Percentiles rank a stretch among this genome's conserved stretches.
Conservation (phyloP, 2,888 invertebrate genomes). For the Globia sparganii region DNA sequence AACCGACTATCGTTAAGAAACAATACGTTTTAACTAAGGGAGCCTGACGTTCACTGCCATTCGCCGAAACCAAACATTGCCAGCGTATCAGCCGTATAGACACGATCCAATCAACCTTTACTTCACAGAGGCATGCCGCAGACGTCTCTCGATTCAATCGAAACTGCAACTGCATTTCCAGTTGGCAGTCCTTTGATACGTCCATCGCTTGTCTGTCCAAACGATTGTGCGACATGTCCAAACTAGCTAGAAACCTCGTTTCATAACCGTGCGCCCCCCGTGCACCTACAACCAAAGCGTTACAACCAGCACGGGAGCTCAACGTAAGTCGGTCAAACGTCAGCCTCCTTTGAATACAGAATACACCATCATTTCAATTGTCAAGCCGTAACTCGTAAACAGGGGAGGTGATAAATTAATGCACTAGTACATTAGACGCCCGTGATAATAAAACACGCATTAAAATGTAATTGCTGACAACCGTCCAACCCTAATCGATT, state of each 20-base stretch:
- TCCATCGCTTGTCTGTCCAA: conserved; percentile 90
- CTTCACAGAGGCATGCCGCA: conserved; percentile 85
- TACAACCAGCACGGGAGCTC: conserved; percentile 72
- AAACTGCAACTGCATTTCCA: conserved; percentile 89
- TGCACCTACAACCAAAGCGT: conserved; percentile 63
- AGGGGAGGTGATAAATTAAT: conserved; percentile 89
- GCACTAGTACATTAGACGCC: conserved; percentile 88
- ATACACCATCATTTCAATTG: conserved; percentile 88
- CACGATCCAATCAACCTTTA: conserved; percentile 88
- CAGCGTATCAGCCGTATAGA: conserved; percentile 80
- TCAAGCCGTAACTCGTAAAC: conserved; percentile 88
- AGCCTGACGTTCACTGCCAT: conserved; percentile 65
- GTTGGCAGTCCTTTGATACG: conserved; percentile 88
- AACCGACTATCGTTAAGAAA: conserved; percentile 63
- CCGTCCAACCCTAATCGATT: conserved; percentile 65
- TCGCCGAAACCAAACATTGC: conserved; percentile 80
- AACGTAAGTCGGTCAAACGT: conserved; percentile 70
- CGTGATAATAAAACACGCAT: conserved; percentile 89
- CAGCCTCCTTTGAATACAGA: conserved; percentile 82
- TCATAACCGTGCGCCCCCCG: conserved; percentile 64
- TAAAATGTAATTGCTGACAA: conserved; percentile 89
- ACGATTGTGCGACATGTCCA: conserved; percentile 85
- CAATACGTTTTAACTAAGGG: conserved; percentile 67
- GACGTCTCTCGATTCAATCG: conserved; percentile 89
- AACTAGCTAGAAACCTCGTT: conserved; percentile 72